Evolutionary conservation across 2,113 vertebrate species (phyloP), one percentile per base, ranked within the genome.

Genomic region (Phoenicopterus ruber): DNA sequence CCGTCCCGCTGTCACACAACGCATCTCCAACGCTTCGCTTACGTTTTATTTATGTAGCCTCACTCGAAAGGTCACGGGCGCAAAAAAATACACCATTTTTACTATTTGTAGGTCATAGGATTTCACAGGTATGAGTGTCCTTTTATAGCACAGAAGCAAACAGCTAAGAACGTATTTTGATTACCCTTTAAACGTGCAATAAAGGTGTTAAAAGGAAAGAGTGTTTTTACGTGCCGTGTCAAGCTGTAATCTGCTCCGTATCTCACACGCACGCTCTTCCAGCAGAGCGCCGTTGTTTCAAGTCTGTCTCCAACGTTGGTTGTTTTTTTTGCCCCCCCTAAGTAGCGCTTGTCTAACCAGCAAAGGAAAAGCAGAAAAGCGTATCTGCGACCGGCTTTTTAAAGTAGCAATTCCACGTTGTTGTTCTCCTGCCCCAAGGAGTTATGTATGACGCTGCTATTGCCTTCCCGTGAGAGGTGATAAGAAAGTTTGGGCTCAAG

Each of bases 191-290:
- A 97, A 92, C 91, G 85, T 11, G 65, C 86, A 82, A 76, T 95
- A 97, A 97, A 96, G 94, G 97, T 96, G 96, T 96, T 96, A 97
- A 96, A 96, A 97, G 92, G 88, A 86, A 90, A 67, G 88, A 96
- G 95, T 88, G 95, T 84, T 96, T 95, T 94, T 96, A 94, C 50
- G 34, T 96, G 96, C 96, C 80, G 36, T 71, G 94, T 84, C 88
- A 81, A 71, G 90, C 92, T 47, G 65, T 95, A 95, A 97, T 94
- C 96, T 96, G 18, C 95, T 82, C 95, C 65, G 2, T 96, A 95
- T 95, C 95, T 96, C 96, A 86, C 90, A 74, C 15, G 10, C 90
- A 92, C 46, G 8, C 74, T 95, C 92, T 88, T 77, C 93, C 93
- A 95, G 88, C 73, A 61, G 47, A 82, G 44, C 58, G 71, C 91